Evolutionary conservation across 2,113 vertebrate species (phyloP), one percentile per base, ranked within the genome.

Genomic region (Lipophrys pholis): DNA sequence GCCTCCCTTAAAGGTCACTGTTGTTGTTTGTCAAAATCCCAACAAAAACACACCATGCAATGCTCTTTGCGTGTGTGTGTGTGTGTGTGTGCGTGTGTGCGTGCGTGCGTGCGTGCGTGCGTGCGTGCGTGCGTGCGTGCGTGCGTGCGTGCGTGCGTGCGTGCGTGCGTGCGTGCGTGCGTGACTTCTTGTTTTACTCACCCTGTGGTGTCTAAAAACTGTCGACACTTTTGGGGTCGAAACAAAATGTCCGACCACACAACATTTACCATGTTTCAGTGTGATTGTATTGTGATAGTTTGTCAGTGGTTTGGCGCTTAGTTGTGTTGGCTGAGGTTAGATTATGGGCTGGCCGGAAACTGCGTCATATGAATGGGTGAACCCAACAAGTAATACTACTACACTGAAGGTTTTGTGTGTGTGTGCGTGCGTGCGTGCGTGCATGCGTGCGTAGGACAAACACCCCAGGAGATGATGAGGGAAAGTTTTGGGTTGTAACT

Each of bases 1-100:
- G 89, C 87, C 87, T 90, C 87, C 85, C 92, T 93, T 92, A 94
- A 94, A 94, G 93, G 93, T 94, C 92, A 94, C 84, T 57, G 85
- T 91, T 94, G 91, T 93, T 94, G 92, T 93, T 93, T 92, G 90
- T 93, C 92, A 93, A 92, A 94, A 92, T 90, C 83, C 87, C 84
- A 91, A 85, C 81, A 90, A 92, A 91, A 91, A 91, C 88, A 85
- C 83, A 88, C 84, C 84, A 82, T 86, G 85, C 88, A 66, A 87
- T 89, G 87, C 79, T 85, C 64, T 82, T 65, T 90, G 68, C 70
- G 69, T 57, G 70, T 53, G n/a, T 60, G 57, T 5, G 10, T 72
- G 39, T 58, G 51, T 75, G 61, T 67, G 12, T 40, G 60, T 75
- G 70, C 61, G 67, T 57, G 56, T 69, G 49, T 63, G 52, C 53